A percentile compares a stretch with the other conserved stretches of the same genome.
These are phyloP conservation scores for Drosophila heteroneura DNA, from an alignment of 2,888 invertebrate genomes.

Conservation along the genomic window DNA sequence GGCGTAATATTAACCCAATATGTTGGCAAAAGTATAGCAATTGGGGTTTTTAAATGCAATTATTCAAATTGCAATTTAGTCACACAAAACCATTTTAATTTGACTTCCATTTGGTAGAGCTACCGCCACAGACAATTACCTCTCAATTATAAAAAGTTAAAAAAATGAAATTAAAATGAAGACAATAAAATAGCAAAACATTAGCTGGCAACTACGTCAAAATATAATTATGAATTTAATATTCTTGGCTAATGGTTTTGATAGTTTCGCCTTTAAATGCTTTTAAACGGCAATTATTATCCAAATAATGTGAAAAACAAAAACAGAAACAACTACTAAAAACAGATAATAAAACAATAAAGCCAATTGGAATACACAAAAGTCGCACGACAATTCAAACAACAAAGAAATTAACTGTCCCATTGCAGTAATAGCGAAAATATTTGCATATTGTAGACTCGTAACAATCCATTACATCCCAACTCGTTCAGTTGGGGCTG, in stretches of 20 bases:
- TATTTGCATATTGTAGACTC: conserved; percentile 39
- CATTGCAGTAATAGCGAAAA: conserved; percentile 17
- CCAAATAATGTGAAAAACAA: conserved; percentile 54
- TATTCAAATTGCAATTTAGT: conserved; percentile 11
- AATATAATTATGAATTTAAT: conserved; percentile 55
- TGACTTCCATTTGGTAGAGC: not conserved
- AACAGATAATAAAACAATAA: conserved; percentile 9
- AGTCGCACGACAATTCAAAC: conserved; percentile 15
- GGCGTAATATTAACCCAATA: not conserved
- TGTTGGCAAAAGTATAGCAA: not conserved
- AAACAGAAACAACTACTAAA: conserved; percentile 2
- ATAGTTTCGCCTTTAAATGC: conserved; percentile 57
- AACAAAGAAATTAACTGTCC: conserved; percentile 15
- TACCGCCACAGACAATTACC: conserved; percentile 7
- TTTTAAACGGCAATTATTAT: conserved; percentile 51
- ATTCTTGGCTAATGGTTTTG: conserved; percentile 55
- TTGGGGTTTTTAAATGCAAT: conserved; percentile 1
- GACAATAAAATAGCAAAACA: conserved; percentile 13
- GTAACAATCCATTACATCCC: conserved; percentile 14
- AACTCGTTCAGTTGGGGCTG: conserved; percentile 7
- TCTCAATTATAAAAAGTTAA: conserved; percentile 18
- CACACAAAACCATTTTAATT: not conserved
- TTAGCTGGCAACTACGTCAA: conserved; percentile 17
- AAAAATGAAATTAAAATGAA: not conserved
- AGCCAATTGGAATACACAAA: not conserved